These are phyloP conservation scores for Crocuta crocuta DNA, from an alignment of 2,113 vertebrate species.

Conservation along the genomic window DNA sequence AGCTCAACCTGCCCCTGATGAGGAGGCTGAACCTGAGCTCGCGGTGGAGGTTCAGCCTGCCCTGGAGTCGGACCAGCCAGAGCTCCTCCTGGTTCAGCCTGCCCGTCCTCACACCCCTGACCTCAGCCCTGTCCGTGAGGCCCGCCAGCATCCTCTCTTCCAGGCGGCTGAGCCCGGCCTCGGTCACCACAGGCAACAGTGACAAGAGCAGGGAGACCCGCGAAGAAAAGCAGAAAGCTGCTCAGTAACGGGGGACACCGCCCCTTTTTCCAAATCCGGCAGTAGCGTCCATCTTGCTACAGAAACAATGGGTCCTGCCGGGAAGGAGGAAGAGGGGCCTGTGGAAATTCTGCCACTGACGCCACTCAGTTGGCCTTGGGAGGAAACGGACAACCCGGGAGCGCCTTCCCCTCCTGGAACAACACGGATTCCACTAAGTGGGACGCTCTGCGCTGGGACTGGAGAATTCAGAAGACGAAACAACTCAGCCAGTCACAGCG, in stretches of 20 bases:
- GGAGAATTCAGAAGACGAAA: background rate
- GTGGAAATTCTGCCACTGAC: background rate
- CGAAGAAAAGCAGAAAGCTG: background rate
- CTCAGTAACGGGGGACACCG: background rate
- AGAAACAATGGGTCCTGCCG: background rate
- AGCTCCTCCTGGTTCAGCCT: background rate
- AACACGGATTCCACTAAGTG: background rate
- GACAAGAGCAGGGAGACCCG: rapidly evolving
- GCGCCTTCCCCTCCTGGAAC: background rate
- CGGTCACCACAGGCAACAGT: rapidly evolving
- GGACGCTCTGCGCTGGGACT: background rate
- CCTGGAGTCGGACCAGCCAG: rapidly evolving
- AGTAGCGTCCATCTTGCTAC: rapidly evolving
- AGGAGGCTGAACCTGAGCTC: rapidly evolving
- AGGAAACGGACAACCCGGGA: background rate
- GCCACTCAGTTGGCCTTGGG: background rate
- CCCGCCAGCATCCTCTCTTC: rapidly evolving
- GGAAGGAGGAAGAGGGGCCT: background rate
- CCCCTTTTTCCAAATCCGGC: background rate
- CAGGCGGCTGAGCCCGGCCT: rapidly evolving
- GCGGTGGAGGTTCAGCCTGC: rapidly evolving
- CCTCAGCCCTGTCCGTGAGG: rapidly evolving
- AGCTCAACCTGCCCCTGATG: rapidly evolving
- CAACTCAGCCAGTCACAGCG: background rate
- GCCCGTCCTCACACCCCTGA: rapidly evolving